Percentiles rank a stretch among this genome's conserved stretches.
Conservation (phyloP, 2,797 vertebrate genomes). For the Vultur gryphus region DNA sequence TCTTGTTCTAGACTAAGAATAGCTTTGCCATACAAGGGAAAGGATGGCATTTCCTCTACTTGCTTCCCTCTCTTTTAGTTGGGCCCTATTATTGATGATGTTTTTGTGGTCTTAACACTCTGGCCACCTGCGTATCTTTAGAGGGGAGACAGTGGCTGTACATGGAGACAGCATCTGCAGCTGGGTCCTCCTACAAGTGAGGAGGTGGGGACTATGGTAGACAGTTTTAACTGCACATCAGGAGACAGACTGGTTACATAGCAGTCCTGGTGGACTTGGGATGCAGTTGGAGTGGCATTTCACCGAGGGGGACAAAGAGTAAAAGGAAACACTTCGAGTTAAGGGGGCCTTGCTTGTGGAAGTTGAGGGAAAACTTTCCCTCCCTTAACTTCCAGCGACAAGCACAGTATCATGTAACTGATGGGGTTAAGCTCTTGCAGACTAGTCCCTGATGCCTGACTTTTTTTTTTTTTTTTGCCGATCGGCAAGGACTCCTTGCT, state of each 20-base stretch:
- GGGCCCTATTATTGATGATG: background rate
- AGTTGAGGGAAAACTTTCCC: background rate
- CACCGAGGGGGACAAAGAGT: background rate
- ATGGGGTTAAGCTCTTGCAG: background rate
- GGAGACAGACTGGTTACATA: background rate
- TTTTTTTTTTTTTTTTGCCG: background rate
- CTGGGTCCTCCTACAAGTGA: background rate
- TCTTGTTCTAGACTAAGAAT: background rate
- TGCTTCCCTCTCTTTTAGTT: background rate
- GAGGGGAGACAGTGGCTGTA: background rate
- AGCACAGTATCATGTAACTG: accelerated
- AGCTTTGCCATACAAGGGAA: background rate
- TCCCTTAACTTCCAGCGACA: background rate
- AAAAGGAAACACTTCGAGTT: background rate
- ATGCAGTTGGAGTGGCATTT: background rate
- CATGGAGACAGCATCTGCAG: background rate
- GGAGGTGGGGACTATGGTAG: background rate
- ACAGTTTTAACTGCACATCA: background rate
- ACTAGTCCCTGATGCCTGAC: no score
- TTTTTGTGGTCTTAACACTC: background rate
- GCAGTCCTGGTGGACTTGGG: background rate
- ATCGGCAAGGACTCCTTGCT: accelerated
- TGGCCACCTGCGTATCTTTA: background rate
- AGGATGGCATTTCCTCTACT: background rate
- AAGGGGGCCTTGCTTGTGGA: background rate